These are phyloP conservation scores for Dioctria linearis DNA, from an alignment of 2,888 invertebrate species.

Conservation along the genomic window DNA sequence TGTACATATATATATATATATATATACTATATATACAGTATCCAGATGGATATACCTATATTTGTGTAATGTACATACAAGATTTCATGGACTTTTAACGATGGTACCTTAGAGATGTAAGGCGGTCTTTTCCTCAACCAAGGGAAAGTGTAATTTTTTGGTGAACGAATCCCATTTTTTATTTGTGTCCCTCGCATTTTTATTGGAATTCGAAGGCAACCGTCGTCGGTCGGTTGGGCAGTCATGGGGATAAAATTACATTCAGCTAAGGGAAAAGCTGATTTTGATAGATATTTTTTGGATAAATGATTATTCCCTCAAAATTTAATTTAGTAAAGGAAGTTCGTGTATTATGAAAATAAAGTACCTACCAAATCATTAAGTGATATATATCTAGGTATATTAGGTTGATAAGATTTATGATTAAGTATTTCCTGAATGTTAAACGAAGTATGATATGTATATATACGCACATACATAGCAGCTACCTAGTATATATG, in stretches of 20 bases:
- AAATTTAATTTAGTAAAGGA: constrained; percentile 57
- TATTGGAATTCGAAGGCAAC: constrained; percentile 48
- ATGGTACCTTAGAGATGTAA: constrained; percentile 22
- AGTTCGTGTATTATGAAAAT: constrained; percentile 44
- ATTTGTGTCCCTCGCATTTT: constrained; percentile 52
- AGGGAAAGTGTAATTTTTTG: constrained; percentile 53
- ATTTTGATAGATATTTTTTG: constrained; percentile 56
- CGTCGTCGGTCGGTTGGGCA: constrained; percentile 29
- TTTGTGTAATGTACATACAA: neutral
- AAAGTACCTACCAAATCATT: constrained; percentile 28
- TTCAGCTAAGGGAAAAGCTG: constrained; percentile 46
- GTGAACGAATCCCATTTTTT: constrained; percentile 57
- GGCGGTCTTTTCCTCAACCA: neutral
- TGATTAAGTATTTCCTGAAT: too few species aligned
- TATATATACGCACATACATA: too few species aligned
- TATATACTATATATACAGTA: neutral
- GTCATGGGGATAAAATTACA: constrained; percentile 54
- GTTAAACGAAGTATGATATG: too few species aligned
- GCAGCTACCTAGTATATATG: too few species aligned
- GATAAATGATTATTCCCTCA: constrained; percentile 49
- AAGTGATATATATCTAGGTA: neutral
- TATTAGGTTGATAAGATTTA: too few species aligned
- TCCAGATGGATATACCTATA: neutral
- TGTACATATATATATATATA: neutral
- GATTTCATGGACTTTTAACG: constrained; percentile 53